Conservation (phyloP, 2,113 vertebrate genomes). For the Crotalus horridus region DNA sequence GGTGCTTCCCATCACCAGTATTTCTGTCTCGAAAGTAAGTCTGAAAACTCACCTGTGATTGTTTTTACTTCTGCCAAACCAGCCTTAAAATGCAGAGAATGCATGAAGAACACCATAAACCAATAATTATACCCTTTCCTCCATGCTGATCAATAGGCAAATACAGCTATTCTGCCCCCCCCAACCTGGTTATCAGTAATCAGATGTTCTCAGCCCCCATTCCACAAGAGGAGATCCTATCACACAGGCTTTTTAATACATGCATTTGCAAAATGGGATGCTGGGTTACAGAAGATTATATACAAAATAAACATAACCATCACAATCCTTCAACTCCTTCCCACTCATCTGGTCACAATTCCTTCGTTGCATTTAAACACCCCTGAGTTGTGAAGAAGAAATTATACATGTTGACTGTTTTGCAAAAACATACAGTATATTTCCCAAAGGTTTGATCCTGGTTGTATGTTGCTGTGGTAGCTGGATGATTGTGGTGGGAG, state of each 20-base stretch:
- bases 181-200: background rate
- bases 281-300: background rate
- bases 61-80: background rate
- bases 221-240: background rate
- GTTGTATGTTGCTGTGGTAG: background rate
- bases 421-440: background rate
- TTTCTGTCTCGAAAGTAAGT: background rate
- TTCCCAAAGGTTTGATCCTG: background rate
- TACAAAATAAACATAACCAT: background rate
- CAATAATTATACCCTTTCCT: background rate
- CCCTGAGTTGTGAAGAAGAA: background rate
- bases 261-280: background rate
- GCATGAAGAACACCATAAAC: background rate
- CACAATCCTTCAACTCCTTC: background rate
- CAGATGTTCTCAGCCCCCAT: background rate
- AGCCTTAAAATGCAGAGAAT: background rate
- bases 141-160: background rate
- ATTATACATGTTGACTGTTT: background rate
- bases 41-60: background rate
- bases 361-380: background rate
- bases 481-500: too few species aligned
- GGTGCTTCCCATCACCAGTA: background rate
- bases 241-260: background rate
- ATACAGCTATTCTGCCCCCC: background rate
- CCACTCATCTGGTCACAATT: background rate